phyloP scores from a whole-genome alignment of 2,888 invertebrate species.

The Orthosia gracilis region DNA sequence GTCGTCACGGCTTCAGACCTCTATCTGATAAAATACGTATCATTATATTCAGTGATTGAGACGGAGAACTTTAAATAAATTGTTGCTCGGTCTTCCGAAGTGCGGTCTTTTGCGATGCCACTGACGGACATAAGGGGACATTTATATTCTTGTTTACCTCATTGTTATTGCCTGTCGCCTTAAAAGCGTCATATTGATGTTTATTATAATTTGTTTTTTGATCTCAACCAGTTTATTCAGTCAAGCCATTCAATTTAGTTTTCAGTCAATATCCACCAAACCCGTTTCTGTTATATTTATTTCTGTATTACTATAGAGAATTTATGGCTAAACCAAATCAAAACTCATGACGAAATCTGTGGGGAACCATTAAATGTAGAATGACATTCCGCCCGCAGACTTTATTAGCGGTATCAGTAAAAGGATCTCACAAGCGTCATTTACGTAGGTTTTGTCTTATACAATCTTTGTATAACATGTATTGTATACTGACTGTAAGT shows the following conservation, averaged over 20 bases:
- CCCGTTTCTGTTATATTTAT: neutral
- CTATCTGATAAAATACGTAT: conserved; percentile 19
- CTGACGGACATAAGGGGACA: conserved; percentile 27
- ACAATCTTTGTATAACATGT: conserved; percentile 33
- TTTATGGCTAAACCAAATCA: conserved; percentile 4
- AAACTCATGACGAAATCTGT: conserved; percentile 27
- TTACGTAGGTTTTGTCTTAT: conserved; percentile 42
- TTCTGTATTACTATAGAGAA: conserved; percentile 3
- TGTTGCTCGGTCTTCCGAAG: conserved; percentile 15
- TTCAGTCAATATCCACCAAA: neutral
- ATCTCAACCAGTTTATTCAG: neutral
- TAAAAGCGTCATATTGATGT: conserved; percentile 12
- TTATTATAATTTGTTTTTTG: conserved; percentile 8
- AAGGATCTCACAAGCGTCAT: conserved; percentile 43
- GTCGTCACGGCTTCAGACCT: conserved; percentile 35
- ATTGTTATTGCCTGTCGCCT: conserved; percentile 42
- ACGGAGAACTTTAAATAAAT: conserved; percentile 47
- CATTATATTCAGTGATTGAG: conserved; percentile 37
- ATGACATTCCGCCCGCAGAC: conserved; percentile 35
- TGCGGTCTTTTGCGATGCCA: conserved; percentile 10
- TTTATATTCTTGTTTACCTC: conserved; percentile 57
- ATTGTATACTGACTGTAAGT: conserved; percentile 41
- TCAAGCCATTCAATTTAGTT: neutral
- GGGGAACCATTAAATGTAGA: conserved; percentile 27
- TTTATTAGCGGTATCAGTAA: conserved; percentile 57